Conservation (phyloP, 2,797 vertebrate species). For the Myotis daubentonii region DNA sequence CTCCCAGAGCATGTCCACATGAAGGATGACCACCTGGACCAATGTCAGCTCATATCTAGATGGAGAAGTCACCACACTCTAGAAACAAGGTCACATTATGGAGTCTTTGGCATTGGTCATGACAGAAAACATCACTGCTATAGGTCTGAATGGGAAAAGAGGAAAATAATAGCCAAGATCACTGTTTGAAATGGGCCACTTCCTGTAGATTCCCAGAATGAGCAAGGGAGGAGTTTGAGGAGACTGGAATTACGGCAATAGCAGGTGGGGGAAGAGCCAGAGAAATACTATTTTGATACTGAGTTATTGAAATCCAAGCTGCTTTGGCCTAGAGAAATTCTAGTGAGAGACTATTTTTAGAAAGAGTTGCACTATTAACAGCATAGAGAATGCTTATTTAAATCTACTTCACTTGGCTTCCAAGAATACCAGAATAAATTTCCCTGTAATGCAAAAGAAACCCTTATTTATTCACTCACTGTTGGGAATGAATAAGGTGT, state of each 20-base stretch:
- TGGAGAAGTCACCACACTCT: neutral
- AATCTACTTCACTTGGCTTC: neutral
- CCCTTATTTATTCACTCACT: neutral
- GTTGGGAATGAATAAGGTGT: neutral
- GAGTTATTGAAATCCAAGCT: neutral
- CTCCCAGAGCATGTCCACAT: neutral
- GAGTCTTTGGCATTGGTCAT: neutral
- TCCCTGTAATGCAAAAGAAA: neutral
- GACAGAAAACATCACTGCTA: neutral
- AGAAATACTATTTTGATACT: neutral
- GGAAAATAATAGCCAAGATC: neutral
- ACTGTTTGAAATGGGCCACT: neutral
- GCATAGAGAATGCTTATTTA: neutral
- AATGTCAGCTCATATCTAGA: neutral
- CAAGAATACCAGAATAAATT: neutral
- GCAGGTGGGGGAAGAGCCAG: neutral
- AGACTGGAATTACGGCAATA: neutral
- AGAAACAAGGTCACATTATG: neutral
- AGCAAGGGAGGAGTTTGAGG: neutral
- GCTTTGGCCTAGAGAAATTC: neutral
- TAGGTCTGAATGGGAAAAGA: neutral
- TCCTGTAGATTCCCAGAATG: neutral
- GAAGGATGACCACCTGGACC: neutral
- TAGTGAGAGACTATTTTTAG: constrained; percentile 31
- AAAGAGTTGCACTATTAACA: neutral